Evolutionary conservation across 2,888 invertebrate genomes (phyloP).

Genomic region (Octodonta nipae): DNA sequence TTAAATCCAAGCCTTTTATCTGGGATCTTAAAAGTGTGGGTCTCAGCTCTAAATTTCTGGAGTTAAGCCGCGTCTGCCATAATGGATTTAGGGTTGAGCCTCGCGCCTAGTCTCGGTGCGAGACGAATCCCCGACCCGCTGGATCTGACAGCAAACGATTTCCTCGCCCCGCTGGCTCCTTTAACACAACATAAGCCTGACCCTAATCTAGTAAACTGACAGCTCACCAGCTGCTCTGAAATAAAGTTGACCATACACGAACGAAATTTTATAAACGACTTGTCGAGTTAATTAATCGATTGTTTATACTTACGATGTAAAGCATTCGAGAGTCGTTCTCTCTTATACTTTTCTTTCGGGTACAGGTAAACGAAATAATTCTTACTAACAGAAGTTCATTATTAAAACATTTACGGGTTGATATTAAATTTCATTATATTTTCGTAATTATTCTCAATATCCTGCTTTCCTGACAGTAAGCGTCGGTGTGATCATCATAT

Average conservation of each 20-base stretch:
- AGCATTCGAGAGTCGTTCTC: no score
- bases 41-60: conserved; percentile 23
- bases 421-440: no score
- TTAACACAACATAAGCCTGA: conserved; percentile 24
- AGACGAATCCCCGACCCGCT: conserved; percentile 30
- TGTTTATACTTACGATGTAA: no score
- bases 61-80: conserved; percentile 31
- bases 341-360: no score
- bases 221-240: conserved; percentile 33
- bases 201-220: conserved; percentile 35
- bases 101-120: conserved; percentile 27
- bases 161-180: conserved; percentile 17
- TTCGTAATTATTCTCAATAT: no score
- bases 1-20: background rate
- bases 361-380: no score
- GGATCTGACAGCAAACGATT: conserved; percentile 28
- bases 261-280: no score
- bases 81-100: conserved; percentile 36
- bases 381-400: no score
- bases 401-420: no score
- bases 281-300: no score
- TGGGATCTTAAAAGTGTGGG: conserved; percentile 20
- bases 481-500: no score
- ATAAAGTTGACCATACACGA: conserved; percentile 30
- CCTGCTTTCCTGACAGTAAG: no score